phyloP scores from a whole-genome alignment of 2,888 invertebrate genomes.

The Cephalotes varians region DNA sequence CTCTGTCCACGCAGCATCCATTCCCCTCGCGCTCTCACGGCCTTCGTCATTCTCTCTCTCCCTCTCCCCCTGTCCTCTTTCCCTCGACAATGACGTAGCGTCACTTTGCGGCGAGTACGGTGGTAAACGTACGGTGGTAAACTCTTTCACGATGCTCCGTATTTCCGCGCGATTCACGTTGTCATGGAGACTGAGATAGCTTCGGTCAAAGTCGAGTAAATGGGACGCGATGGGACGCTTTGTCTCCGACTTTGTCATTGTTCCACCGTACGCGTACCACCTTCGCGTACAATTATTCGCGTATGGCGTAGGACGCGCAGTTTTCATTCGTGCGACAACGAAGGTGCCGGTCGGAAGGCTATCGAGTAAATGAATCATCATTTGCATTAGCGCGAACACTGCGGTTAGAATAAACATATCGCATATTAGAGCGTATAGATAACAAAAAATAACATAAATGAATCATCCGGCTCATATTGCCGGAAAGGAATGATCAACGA shows the following conservation, averaged over 20 bases:
- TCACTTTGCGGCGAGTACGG: not conserved
- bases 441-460: slow-evolving; percentile 26
- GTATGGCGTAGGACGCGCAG: not conserved
- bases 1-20: slow-evolving; percentile 10
- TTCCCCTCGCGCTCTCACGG: slow-evolving; percentile 37
- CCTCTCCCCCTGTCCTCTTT: not conserved
- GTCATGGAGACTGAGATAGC: not conserved
- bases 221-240: slow-evolving; percentile 5
- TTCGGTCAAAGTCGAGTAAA: not conserved
- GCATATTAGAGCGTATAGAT: not conserved
- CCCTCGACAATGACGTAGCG: slow-evolving; percentile 24
- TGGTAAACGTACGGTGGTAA: not conserved
- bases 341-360: not conserved
- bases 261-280: not conserved
- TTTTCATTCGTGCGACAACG: slow-evolving; percentile 2
- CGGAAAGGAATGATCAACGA: slow-evolving; percentile 10
- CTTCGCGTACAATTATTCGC: slow-evolving; percentile 12
- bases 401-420: not conserved
- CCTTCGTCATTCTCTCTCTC: slow-evolving; percentile 1
- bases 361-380: slow-evolving; percentile 30
- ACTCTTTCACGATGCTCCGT: slow-evolving; percentile 26
- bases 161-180: not conserved
- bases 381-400: not conserved
- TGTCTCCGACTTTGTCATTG: slow-evolving; percentile 33
- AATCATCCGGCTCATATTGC: not conserved